A percentile compares a stretch with the other conserved stretches of the same genome.
phyloP scores from a whole-genome alignment of 2,113 vertebrate species.

The Hemiprocne comata region DNA sequence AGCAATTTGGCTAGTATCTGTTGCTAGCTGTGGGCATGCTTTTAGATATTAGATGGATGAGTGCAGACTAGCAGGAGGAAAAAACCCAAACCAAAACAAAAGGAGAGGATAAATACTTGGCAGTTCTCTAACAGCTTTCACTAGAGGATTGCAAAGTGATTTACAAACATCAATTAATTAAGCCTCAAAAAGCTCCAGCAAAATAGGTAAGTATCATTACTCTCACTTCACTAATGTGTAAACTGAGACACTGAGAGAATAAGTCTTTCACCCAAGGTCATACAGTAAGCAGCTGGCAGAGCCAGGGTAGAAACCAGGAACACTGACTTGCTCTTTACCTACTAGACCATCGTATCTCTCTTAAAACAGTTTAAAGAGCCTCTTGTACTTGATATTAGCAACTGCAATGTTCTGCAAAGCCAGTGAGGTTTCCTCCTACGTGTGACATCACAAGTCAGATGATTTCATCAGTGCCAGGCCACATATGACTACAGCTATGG shows the following conservation, averaged over 20 bases:
- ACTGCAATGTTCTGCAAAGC: background rate
- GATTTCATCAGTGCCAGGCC: background rate
- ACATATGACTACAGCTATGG: accelerated
- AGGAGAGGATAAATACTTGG: conserved; percentile 37
- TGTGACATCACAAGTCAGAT: background rate
- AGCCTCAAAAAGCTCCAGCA: conserved; percentile 30
- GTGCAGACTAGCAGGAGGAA: background rate
- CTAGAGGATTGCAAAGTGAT: conserved; percentile 47
- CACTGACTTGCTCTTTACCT: background rate
- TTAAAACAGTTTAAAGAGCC: background rate
- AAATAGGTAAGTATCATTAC: conserved; percentile 63
- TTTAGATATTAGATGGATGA: conserved; percentile 64
- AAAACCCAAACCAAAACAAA: background rate
- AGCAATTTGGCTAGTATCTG: conserved; percentile 57
- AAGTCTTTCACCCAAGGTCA: conserved; percentile 63
- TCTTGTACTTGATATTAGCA: background rate
- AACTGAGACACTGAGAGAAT: conserved; percentile 30
- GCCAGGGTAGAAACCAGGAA: background rate
- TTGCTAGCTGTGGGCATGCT: conserved; percentile 30
- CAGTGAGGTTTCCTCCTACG: accelerated
- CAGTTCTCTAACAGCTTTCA: conserved; percentile 53
- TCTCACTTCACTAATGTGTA: conserved; percentile 60
- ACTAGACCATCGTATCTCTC: background rate
- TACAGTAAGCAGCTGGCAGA: conserved; percentile 35
- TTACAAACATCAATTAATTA: conserved; percentile 69